phyloP scores from a whole-genome alignment of 2,888 invertebrate species.

The Dryadula phaetusa region DNA sequence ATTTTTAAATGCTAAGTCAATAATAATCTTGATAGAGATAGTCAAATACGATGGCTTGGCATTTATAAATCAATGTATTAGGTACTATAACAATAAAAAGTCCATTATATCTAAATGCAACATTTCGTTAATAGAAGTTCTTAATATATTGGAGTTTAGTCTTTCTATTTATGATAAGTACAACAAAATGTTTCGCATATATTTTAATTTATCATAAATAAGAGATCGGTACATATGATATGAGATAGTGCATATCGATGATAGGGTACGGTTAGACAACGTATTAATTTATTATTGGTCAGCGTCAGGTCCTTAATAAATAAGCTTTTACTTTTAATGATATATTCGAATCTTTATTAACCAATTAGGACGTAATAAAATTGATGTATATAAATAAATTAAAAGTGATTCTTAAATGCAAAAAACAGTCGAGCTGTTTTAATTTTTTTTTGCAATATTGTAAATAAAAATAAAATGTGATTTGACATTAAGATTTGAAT shows the following conservation, averaged over 20 bases:
- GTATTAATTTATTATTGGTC: not conserved
- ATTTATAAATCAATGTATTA: conserved; percentile 29
- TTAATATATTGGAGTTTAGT: not conserved
- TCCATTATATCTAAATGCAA: not conserved
- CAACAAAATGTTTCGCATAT: not conserved
- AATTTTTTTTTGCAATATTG: not conserved
- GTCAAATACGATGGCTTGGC: conserved; percentile 38
- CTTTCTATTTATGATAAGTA: not conserved
- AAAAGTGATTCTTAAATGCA: not conserved
- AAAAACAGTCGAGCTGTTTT: not conserved
- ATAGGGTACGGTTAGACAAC: not conserved
- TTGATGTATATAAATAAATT: conserved; percentile 1
- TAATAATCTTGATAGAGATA: conserved; percentile 31
- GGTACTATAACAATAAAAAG: not conserved
- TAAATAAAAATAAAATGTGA: too few relatives aligned
- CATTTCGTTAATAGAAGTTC: not conserved
- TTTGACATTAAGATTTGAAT: too few relatives aligned
- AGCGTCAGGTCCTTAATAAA: not conserved
- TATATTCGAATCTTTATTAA: not conserved
- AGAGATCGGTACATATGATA: not conserved
- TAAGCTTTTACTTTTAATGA: not conserved
- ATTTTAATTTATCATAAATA: not conserved
- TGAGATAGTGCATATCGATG: too few relatives aligned
- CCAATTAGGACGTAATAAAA: not conserved
- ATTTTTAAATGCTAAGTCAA: conserved; percentile 47